phyloP scores from a whole-genome alignment of 2,113 vertebrate species.

The Cephalopholis sonnerati region DNA sequence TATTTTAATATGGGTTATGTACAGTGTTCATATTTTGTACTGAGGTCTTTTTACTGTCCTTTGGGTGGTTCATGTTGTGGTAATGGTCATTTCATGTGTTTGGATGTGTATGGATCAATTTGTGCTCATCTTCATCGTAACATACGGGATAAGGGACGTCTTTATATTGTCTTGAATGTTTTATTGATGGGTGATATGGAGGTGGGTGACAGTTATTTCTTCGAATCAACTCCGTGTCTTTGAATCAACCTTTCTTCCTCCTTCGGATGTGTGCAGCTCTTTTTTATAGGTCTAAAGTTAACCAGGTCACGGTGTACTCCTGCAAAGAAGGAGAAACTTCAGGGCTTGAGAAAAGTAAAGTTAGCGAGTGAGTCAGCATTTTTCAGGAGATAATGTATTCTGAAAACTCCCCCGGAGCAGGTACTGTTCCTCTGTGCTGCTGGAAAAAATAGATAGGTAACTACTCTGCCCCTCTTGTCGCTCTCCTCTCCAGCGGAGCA shows the following conservation, averaged over 20 bases:
- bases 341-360: conserved; percentile 16
- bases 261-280: background rate
- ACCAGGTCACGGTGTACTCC: conserved; percentile 44
- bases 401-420: conserved; percentile 35
- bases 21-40: conserved; percentile 36
- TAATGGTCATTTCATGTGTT: conserved; percentile 70
- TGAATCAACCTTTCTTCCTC: conserved; percentile 4
- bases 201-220: conserved; percentile 17
- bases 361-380: conserved; percentile 62
- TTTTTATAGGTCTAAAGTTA: conserved; percentile 19
- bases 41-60: conserved; percentile 44
- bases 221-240: conserved; percentile 2
- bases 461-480: background rate
- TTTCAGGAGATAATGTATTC: conserved; percentile 58
- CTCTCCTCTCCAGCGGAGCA: background rate
- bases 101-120: conserved; percentile 34
- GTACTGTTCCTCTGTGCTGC: conserved; percentile 24
- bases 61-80: conserved; percentile 67
- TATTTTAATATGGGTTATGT: conserved; percentile 49
- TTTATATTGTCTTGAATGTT: conserved; percentile 29
- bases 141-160: background rate
- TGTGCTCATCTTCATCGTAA: conserved; percentile 40
- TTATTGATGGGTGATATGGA: conserved; percentile 1
- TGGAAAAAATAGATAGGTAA: conserved; percentile 29
- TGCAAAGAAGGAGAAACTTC: conserved; percentile 33